A percentile compares a stretch with the other conserved stretches of the same genome.
Conservation (phyloP, 2,797 vertebrate genomes). For the Trematomus bernacchii region DNA sequence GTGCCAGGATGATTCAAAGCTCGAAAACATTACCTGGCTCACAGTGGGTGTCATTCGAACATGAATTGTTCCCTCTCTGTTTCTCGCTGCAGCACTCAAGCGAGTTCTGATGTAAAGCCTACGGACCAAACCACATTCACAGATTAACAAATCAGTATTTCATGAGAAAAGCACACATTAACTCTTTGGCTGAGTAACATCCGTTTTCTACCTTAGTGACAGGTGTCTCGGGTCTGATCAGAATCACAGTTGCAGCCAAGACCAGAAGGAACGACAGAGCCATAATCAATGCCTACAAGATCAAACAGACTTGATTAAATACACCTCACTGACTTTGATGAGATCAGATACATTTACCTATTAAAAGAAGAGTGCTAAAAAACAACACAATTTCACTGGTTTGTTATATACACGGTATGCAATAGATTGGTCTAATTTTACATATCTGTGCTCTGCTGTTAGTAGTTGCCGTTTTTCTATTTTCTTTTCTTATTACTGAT, state of each 20-base stretch:
- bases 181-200: not conserved
- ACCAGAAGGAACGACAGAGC: slow-evolving; percentile 83
- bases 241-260: slow-evolving; percentile 82
- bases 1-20: not conserved
- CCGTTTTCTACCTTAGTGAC: slow-evolving; percentile 79
- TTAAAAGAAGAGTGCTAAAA: not conserved
- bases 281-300: slow-evolving; percentile 67
- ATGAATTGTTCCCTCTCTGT: slow-evolving; percentile 80
- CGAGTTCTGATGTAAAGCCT: slow-evolving; percentile 81
- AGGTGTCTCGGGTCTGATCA: slow-evolving; percentile 82
- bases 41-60: slow-evolving; percentile 84
- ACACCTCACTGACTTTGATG: not conserved
- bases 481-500: too few species aligned
- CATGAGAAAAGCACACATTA: not conserved
- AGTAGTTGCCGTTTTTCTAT: too few species aligned
- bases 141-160: slow-evolving; percentile 19
- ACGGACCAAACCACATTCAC: slow-evolving; percentile 14
- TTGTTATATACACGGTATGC: not conserved
- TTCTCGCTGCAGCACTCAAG: slow-evolving; percentile 83
- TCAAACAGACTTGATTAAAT: slow-evolving; percentile 42
- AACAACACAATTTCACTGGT: not conserved
- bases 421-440: too few species aligned
- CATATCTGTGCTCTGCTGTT: too few species aligned
- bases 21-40: slow-evolving; percentile 79
- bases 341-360: not conserved